phyloP scores from a whole-genome alignment of 2,888 invertebrate genomes.

The Monochamus alternatus region DNA sequence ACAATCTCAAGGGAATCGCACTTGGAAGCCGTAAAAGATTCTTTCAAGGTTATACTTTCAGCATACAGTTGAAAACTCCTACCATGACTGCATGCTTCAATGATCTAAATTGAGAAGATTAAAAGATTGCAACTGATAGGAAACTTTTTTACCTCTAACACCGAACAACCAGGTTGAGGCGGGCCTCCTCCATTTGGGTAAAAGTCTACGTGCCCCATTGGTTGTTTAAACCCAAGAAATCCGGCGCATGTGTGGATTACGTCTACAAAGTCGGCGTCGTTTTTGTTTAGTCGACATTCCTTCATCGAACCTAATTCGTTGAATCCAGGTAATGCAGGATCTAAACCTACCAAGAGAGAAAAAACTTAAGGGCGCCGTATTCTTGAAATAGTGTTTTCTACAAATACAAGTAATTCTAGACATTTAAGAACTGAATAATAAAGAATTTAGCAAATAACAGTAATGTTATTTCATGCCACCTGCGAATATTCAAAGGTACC shows the following conservation, averaged over 20 bases:
- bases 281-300: slow-evolving; percentile 74
- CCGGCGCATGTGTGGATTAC: slow-evolving; percentile 84
- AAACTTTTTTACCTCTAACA: slow-evolving; percentile 48
- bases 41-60: slow-evolving; percentile 76
- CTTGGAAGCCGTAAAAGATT: slow-evolving; percentile 74
- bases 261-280: slow-evolving; percentile 84
- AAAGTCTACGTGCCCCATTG: slow-evolving; percentile 82
- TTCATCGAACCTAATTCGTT: slow-evolving; percentile 68
- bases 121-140: too few species aligned
- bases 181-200: slow-evolving; percentile 82
- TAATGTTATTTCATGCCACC: too few species aligned
- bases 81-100: slow-evolving; percentile 82
- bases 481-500: too few species aligned
- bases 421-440: too few species aligned
- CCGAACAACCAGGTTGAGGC: slow-evolving; percentile 80
- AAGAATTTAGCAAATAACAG: too few species aligned
- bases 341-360: slow-evolving; percentile 69
- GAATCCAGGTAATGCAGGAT: slow-evolving; percentile 81
- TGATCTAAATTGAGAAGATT: slow-evolving; percentile 53
- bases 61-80: slow-evolving; percentile 77
- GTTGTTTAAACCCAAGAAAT: slow-evolving; percentile 74
- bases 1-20: slow-evolving; percentile 75
- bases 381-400: too few species aligned
- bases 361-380: background rate
- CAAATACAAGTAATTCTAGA: too few species aligned